Conservation (phyloP, 2,888 invertebrate species). For the Agrilus cyanescens region DNA sequence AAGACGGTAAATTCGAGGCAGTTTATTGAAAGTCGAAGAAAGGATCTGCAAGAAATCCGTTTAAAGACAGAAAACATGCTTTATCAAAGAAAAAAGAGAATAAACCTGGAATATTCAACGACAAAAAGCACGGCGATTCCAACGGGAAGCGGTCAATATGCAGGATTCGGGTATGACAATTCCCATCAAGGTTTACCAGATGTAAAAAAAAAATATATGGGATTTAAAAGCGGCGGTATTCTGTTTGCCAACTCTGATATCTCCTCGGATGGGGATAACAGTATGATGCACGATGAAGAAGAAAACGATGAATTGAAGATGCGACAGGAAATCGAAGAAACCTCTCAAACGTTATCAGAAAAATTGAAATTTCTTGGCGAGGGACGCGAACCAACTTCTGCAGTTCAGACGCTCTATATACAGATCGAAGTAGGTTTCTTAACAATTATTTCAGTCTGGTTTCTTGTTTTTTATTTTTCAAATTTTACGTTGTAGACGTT, state of each 20-base stretch:
- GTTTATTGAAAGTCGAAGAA: too few species aligned
- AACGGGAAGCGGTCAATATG: too few species aligned
- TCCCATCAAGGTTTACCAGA: too few species aligned
- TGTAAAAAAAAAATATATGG: conserved; percentile 16
- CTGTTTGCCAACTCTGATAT: conserved; percentile 27
- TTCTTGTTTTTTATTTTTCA: background rate
- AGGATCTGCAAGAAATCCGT: too few species aligned
- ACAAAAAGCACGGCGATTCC: background rate
- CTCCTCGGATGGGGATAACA: conserved; percentile 8
- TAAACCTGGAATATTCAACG: background rate
- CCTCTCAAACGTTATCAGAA: conserved; percentile 39
- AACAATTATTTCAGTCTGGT: background rate
- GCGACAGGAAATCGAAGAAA: conserved; percentile 29
- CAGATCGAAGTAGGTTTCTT: conserved; percentile 42
- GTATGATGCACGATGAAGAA: background rate
- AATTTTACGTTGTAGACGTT: conserved; percentile 43
- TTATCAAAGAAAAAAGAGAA: too few species aligned
- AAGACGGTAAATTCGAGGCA: too few species aligned
- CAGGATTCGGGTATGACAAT: too few species aligned
- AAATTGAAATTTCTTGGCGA: conserved; percentile 47
- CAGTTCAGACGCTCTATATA: conserved; percentile 48
- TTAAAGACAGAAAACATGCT: too few species aligned
- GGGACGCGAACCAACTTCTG: conserved; percentile 41
- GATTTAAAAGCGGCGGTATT: conserved; percentile 33
- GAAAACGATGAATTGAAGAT: conserved; percentile 1